Evolutionary conservation across 2,888 invertebrate genomes (phyloP).

Genomic region (Ormyrus thymus): DNA sequence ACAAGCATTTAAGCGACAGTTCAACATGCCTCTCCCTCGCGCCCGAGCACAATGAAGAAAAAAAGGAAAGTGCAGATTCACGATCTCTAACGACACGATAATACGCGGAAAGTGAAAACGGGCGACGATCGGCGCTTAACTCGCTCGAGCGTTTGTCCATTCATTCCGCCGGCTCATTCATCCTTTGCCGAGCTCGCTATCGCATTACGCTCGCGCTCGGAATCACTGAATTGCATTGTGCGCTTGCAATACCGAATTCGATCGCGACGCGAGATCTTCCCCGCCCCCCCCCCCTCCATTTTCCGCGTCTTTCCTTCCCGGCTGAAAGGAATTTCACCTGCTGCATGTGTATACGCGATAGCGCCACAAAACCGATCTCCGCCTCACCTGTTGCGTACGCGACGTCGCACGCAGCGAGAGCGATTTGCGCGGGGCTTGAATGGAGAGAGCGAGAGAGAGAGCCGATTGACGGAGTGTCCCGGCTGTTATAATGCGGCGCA

Average conservation of each 20-base stretch:
- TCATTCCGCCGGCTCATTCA: conserved; percentile 32
- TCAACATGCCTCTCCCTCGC: no score
- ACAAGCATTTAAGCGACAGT: no score
- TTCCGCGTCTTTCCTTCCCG: neutral
- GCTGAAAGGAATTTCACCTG: conserved; percentile 32
- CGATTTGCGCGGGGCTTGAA: conserved; percentile 23
- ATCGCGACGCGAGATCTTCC: conserved; percentile 15
- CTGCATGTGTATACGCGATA: neutral
- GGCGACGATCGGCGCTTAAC: neutral
- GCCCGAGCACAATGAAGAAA: no score
- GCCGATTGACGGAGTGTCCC: conserved; percentile 4
- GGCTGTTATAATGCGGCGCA: neutral
- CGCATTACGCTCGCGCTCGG: conserved; percentile 31
- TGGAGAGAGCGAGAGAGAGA: neutral
- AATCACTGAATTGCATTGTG: conserved; percentile 41
- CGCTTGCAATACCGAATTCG: conserved; percentile 30
- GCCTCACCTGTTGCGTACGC: conserved; percentile 33
- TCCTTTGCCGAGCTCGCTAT: neutral
- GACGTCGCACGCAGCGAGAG: neutral
- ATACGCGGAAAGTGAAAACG: conserved; percentile 18
- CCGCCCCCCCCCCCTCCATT: neutral
- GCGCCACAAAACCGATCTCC: conserved; percentile 6
- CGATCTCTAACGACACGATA: no score
- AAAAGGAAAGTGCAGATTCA: no score
- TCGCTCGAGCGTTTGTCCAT: conserved; percentile 29